phyloP scores from a whole-genome alignment of 2,888 invertebrate species.

The Phortica okadai region DNA sequence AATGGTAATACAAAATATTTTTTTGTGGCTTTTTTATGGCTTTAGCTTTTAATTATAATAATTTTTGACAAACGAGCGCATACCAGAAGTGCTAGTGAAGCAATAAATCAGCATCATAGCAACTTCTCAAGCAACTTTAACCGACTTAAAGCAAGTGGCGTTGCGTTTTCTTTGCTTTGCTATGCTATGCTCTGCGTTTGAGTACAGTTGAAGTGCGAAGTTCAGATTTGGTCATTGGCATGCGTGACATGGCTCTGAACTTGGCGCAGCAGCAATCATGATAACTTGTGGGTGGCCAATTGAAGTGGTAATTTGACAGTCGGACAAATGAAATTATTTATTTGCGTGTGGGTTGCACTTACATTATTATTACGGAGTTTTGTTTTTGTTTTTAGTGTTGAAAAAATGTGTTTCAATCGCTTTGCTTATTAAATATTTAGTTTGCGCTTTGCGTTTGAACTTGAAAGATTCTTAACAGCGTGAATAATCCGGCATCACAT shows the following conservation, averaged over 20 bases:
- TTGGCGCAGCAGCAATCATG: background rate
- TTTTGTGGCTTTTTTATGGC: background rate
- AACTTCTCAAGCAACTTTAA: background rate
- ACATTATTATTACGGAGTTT: background rate
- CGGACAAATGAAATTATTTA: slow-evolving; percentile 3
- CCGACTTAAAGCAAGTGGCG: background rate
- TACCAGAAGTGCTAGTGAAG: slow-evolving; percentile 5
- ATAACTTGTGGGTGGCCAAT: slow-evolving; percentile 13
- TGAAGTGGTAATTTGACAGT: slow-evolving; percentile 19
- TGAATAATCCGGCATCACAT: background rate
- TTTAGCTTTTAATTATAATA: slow-evolving; percentile 17
- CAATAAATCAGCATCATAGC: slow-evolving; percentile 17
- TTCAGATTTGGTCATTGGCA: background rate
- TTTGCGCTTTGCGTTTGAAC: background rate
- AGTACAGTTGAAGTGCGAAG: background rate
- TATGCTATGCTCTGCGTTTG: background rate
- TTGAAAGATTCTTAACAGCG: background rate
- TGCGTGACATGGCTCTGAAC: slow-evolving; percentile 5
- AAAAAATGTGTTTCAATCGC: background rate
- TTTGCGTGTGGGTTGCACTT: slow-evolving; percentile 9
- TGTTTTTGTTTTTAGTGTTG: background rate
- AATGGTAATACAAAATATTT: background rate
- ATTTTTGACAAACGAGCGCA: slow-evolving; percentile 4
- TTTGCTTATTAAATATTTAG: background rate
- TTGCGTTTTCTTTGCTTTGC: background rate